A percentile compares a stretch with the other conserved stretches of the same genome.
Evolutionary conservation across 37 sponge, comb jelly and placozoan genomes (phyloP).

Genomic region (Hormiphora californensis): DNA sequence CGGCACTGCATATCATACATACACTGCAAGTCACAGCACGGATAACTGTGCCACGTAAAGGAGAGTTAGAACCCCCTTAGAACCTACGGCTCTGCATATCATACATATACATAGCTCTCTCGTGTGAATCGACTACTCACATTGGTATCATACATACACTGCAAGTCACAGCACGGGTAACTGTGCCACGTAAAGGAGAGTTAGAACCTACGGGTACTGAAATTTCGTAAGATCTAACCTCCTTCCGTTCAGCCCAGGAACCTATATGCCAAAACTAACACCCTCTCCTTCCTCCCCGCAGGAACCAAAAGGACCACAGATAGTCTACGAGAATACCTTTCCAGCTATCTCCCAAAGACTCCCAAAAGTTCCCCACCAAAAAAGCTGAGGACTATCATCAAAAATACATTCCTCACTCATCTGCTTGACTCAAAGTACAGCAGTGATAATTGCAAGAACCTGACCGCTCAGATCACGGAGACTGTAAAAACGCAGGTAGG

Average conservation of each 20-base stretch:
- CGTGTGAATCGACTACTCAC: no score
- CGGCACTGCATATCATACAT: no score
- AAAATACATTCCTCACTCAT: conserved; percentile 43
- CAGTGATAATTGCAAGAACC: conserved; percentile 30
- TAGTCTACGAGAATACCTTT: conserved; percentile 81
- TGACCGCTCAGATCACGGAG: conserved; percentile 45
- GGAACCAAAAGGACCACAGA: conserved; percentile 58
- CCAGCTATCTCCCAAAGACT: conserved; percentile 40
- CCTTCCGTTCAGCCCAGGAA: background rate
- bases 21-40: no score
- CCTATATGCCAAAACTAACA: background rate
- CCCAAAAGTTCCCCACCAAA: conserved; percentile 47
- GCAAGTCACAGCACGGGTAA: no score
- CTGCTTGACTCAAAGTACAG: conserved; percentile 11
- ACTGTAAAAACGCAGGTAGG: conserved; percentile 50
- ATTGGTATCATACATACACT: no score
- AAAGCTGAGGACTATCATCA: conserved; percentile 6
- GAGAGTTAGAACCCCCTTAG: no score
- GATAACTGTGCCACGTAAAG: no score
- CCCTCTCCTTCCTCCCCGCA: background rate
- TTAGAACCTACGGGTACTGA: no score
- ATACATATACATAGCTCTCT: no score
- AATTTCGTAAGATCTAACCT: no score
- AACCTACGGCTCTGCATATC: no score
- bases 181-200: no score